Evolutionary conservation across 1,140 invertebrate genomes (phyloP).

Genomic region (Zaprionus davidi): DNA sequence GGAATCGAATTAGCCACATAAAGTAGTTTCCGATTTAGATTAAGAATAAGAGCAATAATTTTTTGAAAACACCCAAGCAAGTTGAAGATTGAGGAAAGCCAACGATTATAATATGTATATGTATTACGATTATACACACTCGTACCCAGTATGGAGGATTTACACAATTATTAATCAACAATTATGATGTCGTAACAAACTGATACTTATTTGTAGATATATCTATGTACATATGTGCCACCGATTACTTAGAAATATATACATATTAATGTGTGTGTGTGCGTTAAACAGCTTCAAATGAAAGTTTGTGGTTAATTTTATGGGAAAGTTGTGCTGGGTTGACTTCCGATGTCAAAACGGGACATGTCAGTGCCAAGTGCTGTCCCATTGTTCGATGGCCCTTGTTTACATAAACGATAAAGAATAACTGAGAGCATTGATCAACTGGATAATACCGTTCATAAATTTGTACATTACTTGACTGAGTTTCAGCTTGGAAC

Average conservation of each 20-base stretch:
- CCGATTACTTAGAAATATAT: conserved; percentile 66
- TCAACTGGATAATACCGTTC: not conserved
- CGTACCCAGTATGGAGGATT: not conserved
- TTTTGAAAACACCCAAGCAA: conserved; percentile 37
- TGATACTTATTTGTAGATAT: conserved; percentile 31
- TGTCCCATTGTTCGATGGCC: conserved; percentile 54
- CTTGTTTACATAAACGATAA: conserved; percentile 83
- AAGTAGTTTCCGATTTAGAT: conserved; percentile 1
- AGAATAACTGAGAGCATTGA: conserved; percentile 29
- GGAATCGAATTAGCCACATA: not conserved
- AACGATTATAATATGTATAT: not conserved
- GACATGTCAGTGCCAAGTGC: conserved; percentile 74
- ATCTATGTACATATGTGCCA: conserved; percentile 61
- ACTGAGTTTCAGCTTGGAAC: not conserved
- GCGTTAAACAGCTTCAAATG: conserved; percentile 50
- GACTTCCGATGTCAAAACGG: conserved; percentile 8
- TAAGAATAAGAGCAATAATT: conserved; percentile 10
- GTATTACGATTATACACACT: conserved; percentile 8
- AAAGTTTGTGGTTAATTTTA: conserved; percentile 8
- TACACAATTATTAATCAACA: conserved; percentile 8
- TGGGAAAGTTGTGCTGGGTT: not conserved
- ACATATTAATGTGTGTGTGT: conserved; percentile 13
- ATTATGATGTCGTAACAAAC: conserved; percentile 27
- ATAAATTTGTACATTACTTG: not conserved
- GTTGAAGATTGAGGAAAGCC: not conserved